Percentiles rank a stretch among this genome's conserved stretches.
Evolutionary conservation across 1,140 invertebrate species (phyloP).

Genomic region (Ceratina calcarata): DNA sequence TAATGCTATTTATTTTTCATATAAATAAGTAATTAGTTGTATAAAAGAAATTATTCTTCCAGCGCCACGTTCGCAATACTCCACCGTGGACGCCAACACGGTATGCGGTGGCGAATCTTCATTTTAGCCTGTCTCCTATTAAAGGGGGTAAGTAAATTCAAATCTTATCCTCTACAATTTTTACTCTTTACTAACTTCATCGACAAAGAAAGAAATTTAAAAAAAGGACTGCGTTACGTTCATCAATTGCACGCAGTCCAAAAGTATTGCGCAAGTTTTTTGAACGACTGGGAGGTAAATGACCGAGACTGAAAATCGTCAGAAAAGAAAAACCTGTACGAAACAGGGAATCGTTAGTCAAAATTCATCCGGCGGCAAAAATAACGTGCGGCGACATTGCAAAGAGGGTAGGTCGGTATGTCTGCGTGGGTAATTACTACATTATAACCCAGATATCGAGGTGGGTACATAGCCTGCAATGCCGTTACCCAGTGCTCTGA

Average conservation of each 20-base stretch:
- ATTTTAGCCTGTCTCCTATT: slow-evolving; percentile 79
- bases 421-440: slow-evolving; percentile 69
- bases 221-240: too few species aligned
- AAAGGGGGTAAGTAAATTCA: slow-evolving; percentile 77
- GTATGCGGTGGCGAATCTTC: slow-evolving; percentile 79
- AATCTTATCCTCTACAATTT: too few species aligned
- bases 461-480: slow-evolving; percentile 58
- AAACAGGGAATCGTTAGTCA: slow-evolving; percentile 12
- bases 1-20: not conserved
- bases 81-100: slow-evolving; percentile 72
- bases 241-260: too few species aligned
- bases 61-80: slow-evolving; percentile 48
- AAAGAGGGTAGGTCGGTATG: slow-evolving; percentile 53
- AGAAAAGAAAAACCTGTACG: not conserved
- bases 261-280: too few species aligned
- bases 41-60: slow-evolving; percentile 12
- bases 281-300: not conserved
- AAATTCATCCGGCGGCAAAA: slow-evolving; percentile 28
- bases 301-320: not conserved
- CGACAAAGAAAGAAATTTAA: too few species aligned
- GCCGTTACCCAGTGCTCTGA: slow-evolving; percentile 75
- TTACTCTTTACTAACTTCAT: too few species aligned
- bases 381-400: not conserved
- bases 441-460: slow-evolving; percentile 75
- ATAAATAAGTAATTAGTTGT: not conserved